phyloP scores from a whole-genome alignment of 2,113 vertebrate species.

The Anthoscopus minutus region DNA sequence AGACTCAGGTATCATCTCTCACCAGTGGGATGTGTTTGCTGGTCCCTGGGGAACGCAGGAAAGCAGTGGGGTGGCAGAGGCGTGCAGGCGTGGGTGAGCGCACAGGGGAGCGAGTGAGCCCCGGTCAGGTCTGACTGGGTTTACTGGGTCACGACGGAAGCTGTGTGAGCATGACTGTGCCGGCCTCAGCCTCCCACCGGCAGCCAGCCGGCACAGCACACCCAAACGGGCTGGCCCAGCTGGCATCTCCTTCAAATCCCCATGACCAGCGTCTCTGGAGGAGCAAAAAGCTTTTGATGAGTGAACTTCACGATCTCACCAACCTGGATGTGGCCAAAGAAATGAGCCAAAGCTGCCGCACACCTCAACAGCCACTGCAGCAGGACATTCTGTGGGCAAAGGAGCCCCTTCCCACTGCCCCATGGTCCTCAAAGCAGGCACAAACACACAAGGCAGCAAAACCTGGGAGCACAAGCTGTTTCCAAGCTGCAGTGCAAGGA shows the following conservation, averaged over 20 bases:
- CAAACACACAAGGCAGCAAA: not conserved
- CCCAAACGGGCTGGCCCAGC: conserved; percentile 27
- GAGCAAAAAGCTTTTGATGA: not conserved
- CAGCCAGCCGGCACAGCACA: not conserved
- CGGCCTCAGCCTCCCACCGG: conserved; percentile 9
- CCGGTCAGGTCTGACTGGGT: conserved; percentile 54
- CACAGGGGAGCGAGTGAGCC: not conserved
- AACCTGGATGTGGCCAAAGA: not conserved
- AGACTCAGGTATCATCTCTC: not conserved
- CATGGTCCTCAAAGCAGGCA: accelerated
- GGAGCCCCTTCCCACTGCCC: not conserved
- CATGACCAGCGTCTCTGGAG: not conserved
- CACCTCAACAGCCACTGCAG: not conserved
- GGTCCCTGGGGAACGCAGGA: not conserved
- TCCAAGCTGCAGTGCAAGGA: not conserved
- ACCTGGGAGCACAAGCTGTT: not conserved
- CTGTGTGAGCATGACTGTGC: conserved; percentile 20
- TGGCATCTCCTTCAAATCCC: conserved; percentile 17
- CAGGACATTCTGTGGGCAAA: not conserved
- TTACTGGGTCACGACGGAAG: conserved; percentile 38
- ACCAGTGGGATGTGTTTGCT: not conserved
- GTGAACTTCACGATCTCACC: not conserved
- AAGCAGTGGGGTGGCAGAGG: not conserved
- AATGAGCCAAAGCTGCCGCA: not conserved
- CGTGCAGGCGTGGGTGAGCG: not conserved